These are phyloP conservation scores for Coluber constrictor DNA, from an alignment of 2,797 vertebrate genomes.

Conservation along the genomic window DNA sequence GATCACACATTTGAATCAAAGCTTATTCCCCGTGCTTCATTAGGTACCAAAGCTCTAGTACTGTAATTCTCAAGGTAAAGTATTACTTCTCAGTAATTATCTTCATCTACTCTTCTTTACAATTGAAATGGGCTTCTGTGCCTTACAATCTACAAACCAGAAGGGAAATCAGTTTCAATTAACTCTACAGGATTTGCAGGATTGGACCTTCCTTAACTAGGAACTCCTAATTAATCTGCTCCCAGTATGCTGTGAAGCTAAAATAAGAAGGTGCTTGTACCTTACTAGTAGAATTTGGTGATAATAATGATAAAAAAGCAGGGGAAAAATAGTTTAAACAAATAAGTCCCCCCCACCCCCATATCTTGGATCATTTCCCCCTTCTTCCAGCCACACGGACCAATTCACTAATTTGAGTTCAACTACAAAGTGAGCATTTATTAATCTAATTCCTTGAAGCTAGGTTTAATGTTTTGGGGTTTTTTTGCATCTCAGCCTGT, in stretches of 20 bases:
- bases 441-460: not conserved
- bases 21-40: not conserved
- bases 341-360: not conserved
- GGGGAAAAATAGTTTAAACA: not conserved
- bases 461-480: not conserved
- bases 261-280: not conserved
- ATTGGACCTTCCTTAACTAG: not conserved
- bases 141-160: not conserved
- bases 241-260: not conserved
- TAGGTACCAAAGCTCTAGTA: not conserved
- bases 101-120: not conserved
- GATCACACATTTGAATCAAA: constrained; percentile 1
- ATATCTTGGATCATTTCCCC: not conserved
- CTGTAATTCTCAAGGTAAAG: not conserved
- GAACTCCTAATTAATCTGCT: constrained; percentile 6
- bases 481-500: not conserved
- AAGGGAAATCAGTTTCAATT: not conserved
- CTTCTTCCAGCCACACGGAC: not conserved
- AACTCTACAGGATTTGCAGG: not conserved
- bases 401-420: not conserved
- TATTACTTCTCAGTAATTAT: not conserved
- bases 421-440: not conserved
- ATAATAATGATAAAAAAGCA: not conserved
- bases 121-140: not conserved
- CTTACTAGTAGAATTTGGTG: not conserved